phyloP scores from a whole-genome alignment of 1,140 invertebrate genomes.

The Saccostrea cuccullata region DNA sequence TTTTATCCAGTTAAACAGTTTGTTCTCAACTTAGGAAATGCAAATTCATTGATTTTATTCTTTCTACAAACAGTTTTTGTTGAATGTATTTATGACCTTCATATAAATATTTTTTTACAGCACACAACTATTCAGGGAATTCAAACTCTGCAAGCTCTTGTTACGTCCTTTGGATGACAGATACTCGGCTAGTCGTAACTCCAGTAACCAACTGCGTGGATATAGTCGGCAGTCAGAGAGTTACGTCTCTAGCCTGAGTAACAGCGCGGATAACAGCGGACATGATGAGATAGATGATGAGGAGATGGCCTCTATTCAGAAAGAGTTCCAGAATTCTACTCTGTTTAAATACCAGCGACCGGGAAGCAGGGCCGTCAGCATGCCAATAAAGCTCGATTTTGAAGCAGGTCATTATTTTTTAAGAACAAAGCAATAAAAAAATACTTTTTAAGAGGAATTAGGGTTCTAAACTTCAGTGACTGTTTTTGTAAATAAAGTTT shows the following conservation, averaged over 20 bases:
- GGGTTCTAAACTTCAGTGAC: too few relatives aligned
- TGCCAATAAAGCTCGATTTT: constrained; percentile 65
- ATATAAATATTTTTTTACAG: constrained; percentile 60
- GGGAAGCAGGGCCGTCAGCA: constrained; percentile 73
- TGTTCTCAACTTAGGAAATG: too few relatives aligned
- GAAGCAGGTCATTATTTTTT: constrained; percentile 56
- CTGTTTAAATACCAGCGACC: constrained; percentile 74
- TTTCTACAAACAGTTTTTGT: too few relatives aligned
- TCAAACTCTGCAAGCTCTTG: constrained; percentile 77
- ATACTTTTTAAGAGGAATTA: neutral
- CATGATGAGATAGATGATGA: constrained; percentile 68
- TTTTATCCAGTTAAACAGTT: too few relatives aligned
- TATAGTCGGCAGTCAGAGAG: constrained; percentile 77
- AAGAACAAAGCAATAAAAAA: neutral
- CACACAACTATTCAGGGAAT: constrained; percentile 76
- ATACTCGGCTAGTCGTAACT: constrained; percentile 70
- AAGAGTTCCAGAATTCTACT: constrained; percentile 65
- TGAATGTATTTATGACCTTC: too few relatives aligned
- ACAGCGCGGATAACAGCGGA: constrained; percentile 74
- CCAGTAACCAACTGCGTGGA: constrained; percentile 75
- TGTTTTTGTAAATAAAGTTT: too few relatives aligned
- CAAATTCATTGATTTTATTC: too few relatives aligned
- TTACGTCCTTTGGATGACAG: constrained; percentile 75
- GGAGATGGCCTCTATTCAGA: constrained; percentile 65
- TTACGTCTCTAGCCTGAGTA: constrained; percentile 76